Base-by-base conservation (phyloP, 2,797 vertebrate species). In the Liasis olivaceus region DNA sequence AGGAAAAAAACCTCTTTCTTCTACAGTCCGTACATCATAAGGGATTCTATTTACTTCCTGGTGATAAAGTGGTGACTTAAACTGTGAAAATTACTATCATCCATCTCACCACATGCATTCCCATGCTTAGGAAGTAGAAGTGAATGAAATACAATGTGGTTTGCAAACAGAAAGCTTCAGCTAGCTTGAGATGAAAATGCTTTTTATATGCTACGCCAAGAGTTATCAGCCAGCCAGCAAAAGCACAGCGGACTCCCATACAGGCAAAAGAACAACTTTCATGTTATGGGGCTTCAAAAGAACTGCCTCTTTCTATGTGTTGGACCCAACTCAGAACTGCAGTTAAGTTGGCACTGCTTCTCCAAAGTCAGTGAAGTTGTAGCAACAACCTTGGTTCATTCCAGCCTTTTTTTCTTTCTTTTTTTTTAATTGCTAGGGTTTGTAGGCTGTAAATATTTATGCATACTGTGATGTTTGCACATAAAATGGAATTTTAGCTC, bases 51-150 rank as follows among this genome's bases (percentile, higher is more conserved):
- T 98, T 97, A 95, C 96, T 98, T 96, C 96, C 96, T 93, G 28
- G 66, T 98, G 98, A 98, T 97, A 97, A 98, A 98, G 96, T 95
- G 96, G 95, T 92, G 97, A 97, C 97, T 96, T 95, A 94, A 96
- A 97, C 97, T 97, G 97, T 22, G 95, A 97, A 98, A 98, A 98
- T 98, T 98, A 98, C 98, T 94, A 94, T 98, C 98, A 98, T 98
- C 98, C 98, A 98, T 98, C 98, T 98, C 97, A 92, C 93, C 90
- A 87, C 92, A 94, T 90, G 94, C 95, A 94, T 94, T 93, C 92
- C 54, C 85, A 93, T 93, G 89, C 94, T 93, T 93, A 92, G 93
- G 94, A 97, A 95, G 94, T 14, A 0, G 93, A 94, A 95, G 89
- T 0, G 64, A 95, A 95, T 94, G 94, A 60, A 92, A 92, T 92